phyloP scores from a whole-genome alignment of 2,797 vertebrate species.

The Phaenicophaeus curvirostris region DNA sequence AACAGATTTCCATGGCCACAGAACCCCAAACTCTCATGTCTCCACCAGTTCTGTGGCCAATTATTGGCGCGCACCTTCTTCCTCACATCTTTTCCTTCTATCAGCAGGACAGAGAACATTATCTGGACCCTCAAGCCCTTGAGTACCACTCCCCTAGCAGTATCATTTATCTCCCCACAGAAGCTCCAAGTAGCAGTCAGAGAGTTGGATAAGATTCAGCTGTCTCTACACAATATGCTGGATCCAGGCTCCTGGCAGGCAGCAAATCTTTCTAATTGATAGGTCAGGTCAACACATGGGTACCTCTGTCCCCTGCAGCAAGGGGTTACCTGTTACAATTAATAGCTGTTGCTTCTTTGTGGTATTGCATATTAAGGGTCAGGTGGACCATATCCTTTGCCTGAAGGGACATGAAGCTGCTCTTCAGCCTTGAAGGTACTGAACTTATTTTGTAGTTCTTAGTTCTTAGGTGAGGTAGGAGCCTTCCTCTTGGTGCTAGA shows the following conservation, averaged over 20 bases:
- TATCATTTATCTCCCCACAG: no score
- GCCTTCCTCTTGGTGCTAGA: background rate
- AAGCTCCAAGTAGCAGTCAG: background rate
- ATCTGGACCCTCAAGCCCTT: no score
- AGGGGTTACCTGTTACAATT: background rate
- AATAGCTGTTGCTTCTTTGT: background rate
- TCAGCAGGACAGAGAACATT: no score
- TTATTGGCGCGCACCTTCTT: no score
- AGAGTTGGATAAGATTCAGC: background rate
- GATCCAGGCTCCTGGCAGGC: background rate
- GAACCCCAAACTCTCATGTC: no score
- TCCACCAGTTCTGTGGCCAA: no score
- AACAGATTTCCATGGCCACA: no score
- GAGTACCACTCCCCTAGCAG: no score
- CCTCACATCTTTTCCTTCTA: no score
- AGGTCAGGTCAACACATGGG: background rate
- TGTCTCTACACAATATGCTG: background rate
- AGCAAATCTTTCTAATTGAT: background rate
- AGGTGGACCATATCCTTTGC: background rate
- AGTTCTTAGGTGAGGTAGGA: background rate
- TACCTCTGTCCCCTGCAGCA: background rate
- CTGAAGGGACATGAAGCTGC: background rate
- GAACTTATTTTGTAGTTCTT: background rate
- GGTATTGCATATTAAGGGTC: background rate
- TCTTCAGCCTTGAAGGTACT: background rate